phyloP scores from a whole-genome alignment of 2,888 invertebrate species.

The Sipunculus nudus region DNA sequence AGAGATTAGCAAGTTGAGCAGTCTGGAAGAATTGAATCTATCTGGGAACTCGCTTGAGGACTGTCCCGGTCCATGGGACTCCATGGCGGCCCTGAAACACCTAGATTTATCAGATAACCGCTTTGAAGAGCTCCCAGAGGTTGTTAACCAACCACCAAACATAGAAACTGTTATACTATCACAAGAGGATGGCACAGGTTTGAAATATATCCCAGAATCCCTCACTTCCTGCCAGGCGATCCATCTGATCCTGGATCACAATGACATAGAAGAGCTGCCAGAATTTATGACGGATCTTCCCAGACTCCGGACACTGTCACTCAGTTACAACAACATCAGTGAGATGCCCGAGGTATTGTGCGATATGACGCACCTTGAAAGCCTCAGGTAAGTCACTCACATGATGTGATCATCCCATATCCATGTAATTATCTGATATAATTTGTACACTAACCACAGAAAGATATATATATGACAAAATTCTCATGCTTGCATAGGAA shows the following conservation, averaged over 20 bases:
- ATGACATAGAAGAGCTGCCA: constrained; percentile 6
- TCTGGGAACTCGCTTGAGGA: constrained; percentile 48
- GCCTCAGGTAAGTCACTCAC: too few species aligned
- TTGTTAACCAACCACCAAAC: constrained; percentile 38
- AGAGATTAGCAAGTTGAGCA: constrained; percentile 49
- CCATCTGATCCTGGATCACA: background rate
- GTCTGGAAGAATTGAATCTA: constrained; percentile 47
- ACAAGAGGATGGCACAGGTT: background rate
- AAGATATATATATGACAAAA: too few species aligned
- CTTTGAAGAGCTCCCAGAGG: constrained; percentile 56
- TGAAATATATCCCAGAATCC: background rate
- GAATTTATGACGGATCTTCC: too few species aligned
- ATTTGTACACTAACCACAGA: too few species aligned
- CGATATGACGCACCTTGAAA: constrained; percentile 50
- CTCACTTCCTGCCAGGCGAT: background rate
- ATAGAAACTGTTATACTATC: background rate
- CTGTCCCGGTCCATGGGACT: constrained; percentile 70
- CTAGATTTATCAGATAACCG: constrained; percentile 58
- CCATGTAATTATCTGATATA: too few species aligned
- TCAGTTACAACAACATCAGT: constrained; percentile 54
- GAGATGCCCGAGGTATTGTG: constrained; percentile 50
- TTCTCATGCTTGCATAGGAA: too few species aligned
- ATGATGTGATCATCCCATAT: too few species aligned
- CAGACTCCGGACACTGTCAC: constrained; percentile 46
- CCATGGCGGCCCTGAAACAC: constrained; percentile 43